Evolutionary conservation across 2,888 invertebrate genomes (phyloP), one percentile per base, ranked within the genome.

Genomic region (Xanthia icteritia): DNA sequence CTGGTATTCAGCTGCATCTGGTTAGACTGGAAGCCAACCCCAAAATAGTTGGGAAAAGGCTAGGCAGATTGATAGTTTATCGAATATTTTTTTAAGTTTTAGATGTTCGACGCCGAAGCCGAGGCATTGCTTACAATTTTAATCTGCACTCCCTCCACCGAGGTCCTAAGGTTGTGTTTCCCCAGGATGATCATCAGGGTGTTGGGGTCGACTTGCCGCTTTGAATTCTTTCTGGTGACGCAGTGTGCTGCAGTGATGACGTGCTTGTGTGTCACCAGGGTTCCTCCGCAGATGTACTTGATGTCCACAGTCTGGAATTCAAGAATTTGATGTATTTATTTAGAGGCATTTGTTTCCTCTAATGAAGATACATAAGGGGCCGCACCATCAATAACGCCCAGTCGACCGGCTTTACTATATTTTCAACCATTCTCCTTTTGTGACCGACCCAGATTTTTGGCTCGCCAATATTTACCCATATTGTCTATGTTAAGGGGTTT

Each of bases 211-310:
- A 96, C 96, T 0, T 94, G 77, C 0, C 93, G 89, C 63, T 85
- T 92, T 20, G 96, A 95, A 15, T 94, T 93, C 89, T 95, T 96
- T 74, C 93, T 91, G 0, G 97, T 97, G 75, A 97, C 97, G 91
- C 97, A 97, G 93, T 97, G 97, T 0, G 97, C 97, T 0, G 97
- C 97, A 15, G 97, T 97, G 85, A 98, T 90, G 45, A 97, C 95
- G 89, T 97, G 97, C 31, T 90, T 92, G 77, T 94, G 94, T 0
- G 97, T 95, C 11, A 98, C 96, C 42, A 98, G 94, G 0, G 97
- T 97, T 0, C 97, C 97, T 0, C 98, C 98, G 88, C 98, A 98
- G 70, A 97, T 97, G 93, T 97, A 97, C 77, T 96, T 97, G 90
- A 95, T 96, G 90, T 96, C 96, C 6, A 96, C 96, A 0, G 94